A percentile compares a stretch with the other conserved stretches of the same genome.
Conservation (phyloP, 2,113 vertebrate genomes). For the Rhinopithecus roxellana region DNA sequence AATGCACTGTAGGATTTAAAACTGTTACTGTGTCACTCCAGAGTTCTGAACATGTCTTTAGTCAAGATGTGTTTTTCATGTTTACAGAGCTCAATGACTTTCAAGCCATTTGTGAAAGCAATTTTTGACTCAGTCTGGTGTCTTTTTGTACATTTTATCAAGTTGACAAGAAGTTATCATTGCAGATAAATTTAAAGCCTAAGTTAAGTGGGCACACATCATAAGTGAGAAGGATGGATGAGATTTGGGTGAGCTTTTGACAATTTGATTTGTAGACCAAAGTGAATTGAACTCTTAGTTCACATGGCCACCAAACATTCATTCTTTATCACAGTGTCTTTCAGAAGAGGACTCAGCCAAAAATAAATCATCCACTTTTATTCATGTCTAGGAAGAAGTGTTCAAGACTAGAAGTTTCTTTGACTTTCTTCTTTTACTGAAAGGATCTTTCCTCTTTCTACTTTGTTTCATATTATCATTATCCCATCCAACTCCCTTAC, state of each 20-base stretch:
- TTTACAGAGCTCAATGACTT: conserved; percentile 5
- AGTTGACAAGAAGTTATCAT: neutral
- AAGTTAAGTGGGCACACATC: neutral
- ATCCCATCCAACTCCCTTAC: neutral
- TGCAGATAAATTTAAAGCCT: neutral
- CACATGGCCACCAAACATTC: neutral
- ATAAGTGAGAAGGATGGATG: neutral
- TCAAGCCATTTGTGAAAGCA: neutral
- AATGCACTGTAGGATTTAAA: neutral
- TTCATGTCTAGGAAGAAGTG: neutral
- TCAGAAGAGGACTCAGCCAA: neutral
- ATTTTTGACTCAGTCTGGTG: neutral
- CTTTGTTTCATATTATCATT: neutral
- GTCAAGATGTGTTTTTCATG: neutral
- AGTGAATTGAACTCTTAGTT: neutral
- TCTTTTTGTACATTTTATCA: neutral
- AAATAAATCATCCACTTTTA: neutral
- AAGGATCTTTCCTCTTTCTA: neutral
- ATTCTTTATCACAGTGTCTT: neutral
- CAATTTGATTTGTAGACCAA: neutral
- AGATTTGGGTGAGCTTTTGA: neutral
- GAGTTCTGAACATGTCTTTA: neutral
- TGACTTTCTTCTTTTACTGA: neutral
- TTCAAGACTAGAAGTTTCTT: neutral
- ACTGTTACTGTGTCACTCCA: neutral